Base-by-base conservation (phyloP, 2,113 vertebrate species). In the Dendrocopos noguchii region DNA sequence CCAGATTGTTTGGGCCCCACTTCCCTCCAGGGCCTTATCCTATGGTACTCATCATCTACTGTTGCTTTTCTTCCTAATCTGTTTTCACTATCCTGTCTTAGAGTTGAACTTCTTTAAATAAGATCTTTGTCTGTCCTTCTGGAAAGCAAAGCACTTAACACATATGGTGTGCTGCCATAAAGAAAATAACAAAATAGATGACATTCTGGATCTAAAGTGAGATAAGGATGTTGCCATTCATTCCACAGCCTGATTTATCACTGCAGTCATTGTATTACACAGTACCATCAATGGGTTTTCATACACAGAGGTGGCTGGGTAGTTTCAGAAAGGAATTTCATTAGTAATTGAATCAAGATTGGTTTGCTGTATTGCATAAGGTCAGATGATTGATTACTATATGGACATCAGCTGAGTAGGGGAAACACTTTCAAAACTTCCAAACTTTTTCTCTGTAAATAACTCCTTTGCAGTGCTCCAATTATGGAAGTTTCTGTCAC, bases 131-230 rank as follows among this genome's bases (percentile, higher is more conserved):
- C 63, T 82, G 56, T 52, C 61, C 57, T 92, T 78, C 70, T 65
- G 84, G 64, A 94, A 87, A 92, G 81, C 31, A 89, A 89, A 94
- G 57, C 72, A 91, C 75, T 83, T 85, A 89, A 82, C 28, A 81
- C 70, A 36, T 73, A 63, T 4, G 17, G 47, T 36, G 47, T 80
- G 78, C 66, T 87, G 70, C 84, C 56, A 67, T 89, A 91, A 91
- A 92, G 81, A 82, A 96, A 95, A 94, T 92, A 79, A 83, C 84
- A 89, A 94, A 95, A 87, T 64, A 95, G 79, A 94, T 93, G 91
- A 87, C 81, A 91, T 93, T 96, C 89, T 93, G 92, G 87, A 95
- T 94, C 70, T 79, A 61, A 66, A 92, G 72, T 18, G 52, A 95
- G 94, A 91, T 95, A 94, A 44, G 76, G 53, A 72, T 80, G 78